These are phyloP conservation scores for Myiozetetes cayanensis DNA, from an alignment of 2,113 vertebrate species.

Conservation along the genomic window DNA sequence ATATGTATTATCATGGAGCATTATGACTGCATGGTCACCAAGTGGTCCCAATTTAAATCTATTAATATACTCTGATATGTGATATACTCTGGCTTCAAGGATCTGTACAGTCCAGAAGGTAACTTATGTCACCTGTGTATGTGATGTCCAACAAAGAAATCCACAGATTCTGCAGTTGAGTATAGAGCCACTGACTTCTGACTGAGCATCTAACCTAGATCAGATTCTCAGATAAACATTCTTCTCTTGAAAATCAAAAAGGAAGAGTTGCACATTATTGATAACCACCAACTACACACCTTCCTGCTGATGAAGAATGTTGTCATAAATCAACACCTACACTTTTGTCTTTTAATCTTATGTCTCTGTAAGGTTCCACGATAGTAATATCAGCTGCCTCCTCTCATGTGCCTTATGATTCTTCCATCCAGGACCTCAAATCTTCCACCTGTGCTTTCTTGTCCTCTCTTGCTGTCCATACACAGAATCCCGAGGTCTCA, in stretches of 20 bases:
- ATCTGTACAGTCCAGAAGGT: background rate
- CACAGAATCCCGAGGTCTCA: conserved; percentile 14
- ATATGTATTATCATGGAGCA: background rate
- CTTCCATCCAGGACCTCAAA: background rate
- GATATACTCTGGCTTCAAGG: background rate
- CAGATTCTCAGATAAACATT: background rate
- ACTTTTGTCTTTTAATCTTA: background rate
- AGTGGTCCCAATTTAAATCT: background rate
- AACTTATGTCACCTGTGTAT: background rate
- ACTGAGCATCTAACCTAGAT: background rate
- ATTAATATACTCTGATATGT: background rate
- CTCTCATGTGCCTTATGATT: background rate
- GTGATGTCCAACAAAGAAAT: background rate
- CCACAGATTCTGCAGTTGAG: background rate
- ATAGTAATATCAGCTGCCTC: background rate
- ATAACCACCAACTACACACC: background rate
- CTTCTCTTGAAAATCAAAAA: background rate
- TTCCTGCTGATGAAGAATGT: background rate
- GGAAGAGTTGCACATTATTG: background rate
- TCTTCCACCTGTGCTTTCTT: conserved; percentile 42
- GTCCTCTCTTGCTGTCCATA: conserved; percentile 29
- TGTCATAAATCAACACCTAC: background rate
- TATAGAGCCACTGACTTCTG: background rate
- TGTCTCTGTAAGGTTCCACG: background rate
- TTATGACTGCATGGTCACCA: background rate